phyloP scores from a whole-genome alignment of 2,888 invertebrate species.

The Orchestes rusci region DNA sequence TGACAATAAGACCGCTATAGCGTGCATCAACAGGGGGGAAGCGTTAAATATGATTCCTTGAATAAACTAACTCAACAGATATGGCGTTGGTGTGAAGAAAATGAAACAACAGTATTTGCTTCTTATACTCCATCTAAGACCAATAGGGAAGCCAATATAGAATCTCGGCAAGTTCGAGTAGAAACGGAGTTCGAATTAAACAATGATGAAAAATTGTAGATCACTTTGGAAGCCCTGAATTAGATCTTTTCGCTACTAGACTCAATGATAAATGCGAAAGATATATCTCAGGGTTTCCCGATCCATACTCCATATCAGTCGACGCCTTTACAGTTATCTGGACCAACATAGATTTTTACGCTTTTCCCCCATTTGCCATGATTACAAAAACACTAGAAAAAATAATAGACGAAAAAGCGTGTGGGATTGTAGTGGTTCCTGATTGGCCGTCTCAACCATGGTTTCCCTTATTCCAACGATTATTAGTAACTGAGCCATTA shows the following conservation, averaged over 20 bases:
- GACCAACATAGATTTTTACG: too few relatives aligned
- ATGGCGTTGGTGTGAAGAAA: conserved; percentile 12
- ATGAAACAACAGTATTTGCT: conserved; percentile 9
- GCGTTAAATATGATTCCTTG: conserved; percentile 6
- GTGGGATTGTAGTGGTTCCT: not conserved
- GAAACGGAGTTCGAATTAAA: conserved; percentile 7
- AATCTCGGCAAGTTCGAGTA: conserved; percentile 2
- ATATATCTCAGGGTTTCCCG: conserved; percentile 14
- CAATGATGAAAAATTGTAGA: not conserved
- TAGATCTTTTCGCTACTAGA: conserved; percentile 8
- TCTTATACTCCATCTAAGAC: conserved; percentile 7
- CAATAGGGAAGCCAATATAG: conserved; percentile 5
- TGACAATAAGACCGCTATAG: conserved; percentile 20
- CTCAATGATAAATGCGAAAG: conserved; percentile 6
- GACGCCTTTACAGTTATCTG: conserved; percentile 5
- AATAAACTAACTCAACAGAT: conserved; percentile 1
- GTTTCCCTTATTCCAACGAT: not conserved
- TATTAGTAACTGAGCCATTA: conserved; percentile 3
- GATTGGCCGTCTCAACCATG: too few relatives aligned
- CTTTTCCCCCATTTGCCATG: conserved; percentile 21
- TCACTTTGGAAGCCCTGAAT: conserved; percentile 5
- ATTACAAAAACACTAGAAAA: conserved; percentile 7
- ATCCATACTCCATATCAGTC: conserved; percentile 4
- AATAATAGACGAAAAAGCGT: conserved; percentile 4
- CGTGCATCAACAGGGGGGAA: conserved; percentile 22